Evolutionary conservation across 1,140 invertebrate genomes (phyloP).

Genomic region (Cherax quadricarinatus): DNA sequence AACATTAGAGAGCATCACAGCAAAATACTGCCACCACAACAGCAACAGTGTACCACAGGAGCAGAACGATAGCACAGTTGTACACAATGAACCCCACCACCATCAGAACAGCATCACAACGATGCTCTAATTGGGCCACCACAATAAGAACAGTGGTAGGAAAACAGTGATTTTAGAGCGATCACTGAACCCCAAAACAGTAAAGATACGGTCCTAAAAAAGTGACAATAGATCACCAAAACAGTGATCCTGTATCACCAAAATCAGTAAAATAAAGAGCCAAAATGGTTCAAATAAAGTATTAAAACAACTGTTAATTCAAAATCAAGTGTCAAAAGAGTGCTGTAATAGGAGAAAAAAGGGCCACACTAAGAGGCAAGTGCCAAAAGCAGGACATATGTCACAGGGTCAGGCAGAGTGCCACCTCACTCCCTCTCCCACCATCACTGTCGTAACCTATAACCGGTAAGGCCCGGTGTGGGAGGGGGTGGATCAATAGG

Average conservation of each 20-base stretch:
- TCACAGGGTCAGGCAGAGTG: conserved; percentile 20
- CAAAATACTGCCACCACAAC: too few species aligned
- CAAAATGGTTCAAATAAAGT: background rate
- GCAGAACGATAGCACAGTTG: too few species aligned
- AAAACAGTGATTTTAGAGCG: too few species aligned
- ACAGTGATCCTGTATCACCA: background rate
- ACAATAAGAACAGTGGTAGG: too few species aligned
- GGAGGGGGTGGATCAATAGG: conserved; percentile 36
- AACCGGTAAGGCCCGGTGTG: too few species aligned
- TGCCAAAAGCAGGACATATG: background rate
- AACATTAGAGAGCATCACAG: too few species aligned
- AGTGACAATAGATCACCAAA: background rate
- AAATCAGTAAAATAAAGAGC: background rate
- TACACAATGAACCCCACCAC: too few species aligned
- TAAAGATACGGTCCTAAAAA: too few species aligned
- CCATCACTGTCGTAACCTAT: background rate
- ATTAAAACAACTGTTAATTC: background rate
- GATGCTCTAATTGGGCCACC: too few species aligned
- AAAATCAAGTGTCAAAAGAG: background rate
- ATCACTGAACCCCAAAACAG: too few species aligned
- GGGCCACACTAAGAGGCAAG: background rate
- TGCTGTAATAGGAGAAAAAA: background rate
- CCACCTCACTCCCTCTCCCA: background rate
- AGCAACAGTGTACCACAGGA: too few species aligned
- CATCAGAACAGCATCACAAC: too few species aligned